Evolutionary conservation across 2,797 vertebrate species (phyloP), one percentile per base, ranked within the genome.

Genomic region (Cyprinodon diabolis): DNA sequence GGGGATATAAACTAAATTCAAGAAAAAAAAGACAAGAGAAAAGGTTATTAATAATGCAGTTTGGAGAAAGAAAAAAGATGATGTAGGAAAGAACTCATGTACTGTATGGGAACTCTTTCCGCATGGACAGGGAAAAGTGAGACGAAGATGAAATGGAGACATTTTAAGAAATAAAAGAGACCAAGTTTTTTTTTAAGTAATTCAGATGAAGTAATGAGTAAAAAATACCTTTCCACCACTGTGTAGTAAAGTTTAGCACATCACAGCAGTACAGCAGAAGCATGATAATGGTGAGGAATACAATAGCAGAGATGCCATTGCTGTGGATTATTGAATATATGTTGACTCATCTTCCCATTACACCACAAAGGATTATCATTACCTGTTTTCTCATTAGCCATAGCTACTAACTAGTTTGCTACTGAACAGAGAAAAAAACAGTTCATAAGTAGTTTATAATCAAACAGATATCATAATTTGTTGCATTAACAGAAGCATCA

Each of bases 151-250:
- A 65, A 76, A 66, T 74, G 54, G 58, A 55, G 58, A 67, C 54
- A 74, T 73, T 52, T 75, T 65, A 74, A 76, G n/a, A 75, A 67
- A 77, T 52, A 68, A 81, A 74, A 60, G 70, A 77, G 63, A 63
- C 47, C 76, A 77, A 81, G 68, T 76, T 73, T 75, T 45, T 74
- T 77, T 75, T 81, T 69, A 72, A 51, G 74, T 78, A 77, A 74
- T 69, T 77, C 52, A 71, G 45, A 52, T 48, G 75, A n/a, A 70
- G 80, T 12, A 66, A 49, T 8, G 12, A 66, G 55, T 49, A 57
- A 70, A 52, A 51, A 43, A 35, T 6, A 54, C 30, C 4, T n/a
- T 48, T 47, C 15, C 5, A 51, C 48, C n/a, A 37, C 43, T 52
- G 8, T 49, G 43, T 49, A 68, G 19, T 51, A 15, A 69, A 74